Conservation (phyloP, 2,113 vertebrate genomes). For the Edolisoma coerulescens region DNA sequence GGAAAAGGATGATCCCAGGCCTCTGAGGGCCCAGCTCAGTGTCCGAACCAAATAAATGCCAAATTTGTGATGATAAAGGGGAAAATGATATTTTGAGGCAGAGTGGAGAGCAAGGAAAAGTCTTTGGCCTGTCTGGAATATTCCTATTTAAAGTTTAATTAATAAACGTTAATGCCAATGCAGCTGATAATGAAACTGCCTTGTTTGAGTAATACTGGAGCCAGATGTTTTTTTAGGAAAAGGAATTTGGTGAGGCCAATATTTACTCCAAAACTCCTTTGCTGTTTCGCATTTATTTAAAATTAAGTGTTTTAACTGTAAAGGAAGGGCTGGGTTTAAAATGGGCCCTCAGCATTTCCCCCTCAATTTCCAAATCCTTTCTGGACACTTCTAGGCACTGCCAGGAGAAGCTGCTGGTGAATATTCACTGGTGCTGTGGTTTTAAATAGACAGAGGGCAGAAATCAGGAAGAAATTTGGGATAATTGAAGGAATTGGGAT, state of each 20-base stretch:
- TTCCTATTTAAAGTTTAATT: neutral
- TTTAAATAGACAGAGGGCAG: neutral
- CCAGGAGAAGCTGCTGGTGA: neutral
- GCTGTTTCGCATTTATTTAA: neutral
- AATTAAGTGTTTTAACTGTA: neutral
- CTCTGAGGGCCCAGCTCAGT: neutral
- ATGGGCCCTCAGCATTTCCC: neutral
- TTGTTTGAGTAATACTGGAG: neutral
- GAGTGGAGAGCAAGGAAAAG: neutral
- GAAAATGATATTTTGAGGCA: neutral
- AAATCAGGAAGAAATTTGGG: neutral
- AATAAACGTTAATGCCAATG: neutral
- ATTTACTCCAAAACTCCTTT: neutral
- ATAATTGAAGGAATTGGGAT: neutral
- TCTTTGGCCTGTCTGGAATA: neutral
- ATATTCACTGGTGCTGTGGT: rapidly evolving
- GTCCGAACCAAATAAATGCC: neutral
- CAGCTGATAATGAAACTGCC: neutral
- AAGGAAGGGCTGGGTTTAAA: neutral
- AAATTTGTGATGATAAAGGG: neutral
- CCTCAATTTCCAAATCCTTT: neutral
- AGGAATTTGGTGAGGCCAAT: neutral
- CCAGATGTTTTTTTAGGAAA: neutral
- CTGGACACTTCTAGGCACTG: rapidly evolving
- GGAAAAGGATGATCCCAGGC: neutral